Evolutionary conservation across 1,140 invertebrate genomes (phyloP).

Genomic region (Hetaerina americana): DNA sequence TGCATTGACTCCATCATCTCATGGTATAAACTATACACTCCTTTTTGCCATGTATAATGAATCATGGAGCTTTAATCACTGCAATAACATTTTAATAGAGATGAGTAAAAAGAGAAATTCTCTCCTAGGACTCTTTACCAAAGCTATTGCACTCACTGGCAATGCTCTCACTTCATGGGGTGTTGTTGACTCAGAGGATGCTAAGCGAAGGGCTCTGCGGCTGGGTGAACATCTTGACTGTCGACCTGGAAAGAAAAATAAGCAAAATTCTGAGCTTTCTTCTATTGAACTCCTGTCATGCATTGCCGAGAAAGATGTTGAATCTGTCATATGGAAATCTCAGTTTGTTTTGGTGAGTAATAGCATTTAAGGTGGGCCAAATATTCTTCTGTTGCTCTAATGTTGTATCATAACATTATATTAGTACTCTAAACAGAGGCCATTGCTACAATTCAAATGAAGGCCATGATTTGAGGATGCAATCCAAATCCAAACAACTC

Average conservation of each 20-base stretch:
- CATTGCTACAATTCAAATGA: no score
- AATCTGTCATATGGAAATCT: neutral
- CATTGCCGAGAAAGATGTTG: neutral
- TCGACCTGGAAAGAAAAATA: neutral
- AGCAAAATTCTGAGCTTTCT: neutral
- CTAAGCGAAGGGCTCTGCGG: neutral
- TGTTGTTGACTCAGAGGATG: neutral
- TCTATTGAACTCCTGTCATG: neutral
- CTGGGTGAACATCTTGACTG: neutral
- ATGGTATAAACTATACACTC: conserved; percentile 5
- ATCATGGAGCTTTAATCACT: no score
- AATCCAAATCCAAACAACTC: no score
- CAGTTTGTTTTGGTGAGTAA: neutral
- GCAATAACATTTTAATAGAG: no score
- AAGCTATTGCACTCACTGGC: conserved; percentile 8
- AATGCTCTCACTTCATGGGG: conserved; percentile 2
- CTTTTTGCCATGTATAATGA: no score
- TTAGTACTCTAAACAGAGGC: no score
- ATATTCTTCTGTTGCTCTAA: no score
- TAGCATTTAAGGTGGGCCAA: no score
- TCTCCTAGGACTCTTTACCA: conserved; percentile 8
- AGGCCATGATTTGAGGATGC: no score
- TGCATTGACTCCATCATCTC: conserved; percentile 11
- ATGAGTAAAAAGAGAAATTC: no score
- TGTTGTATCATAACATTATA: no score